Base-by-base conservation (phyloP, 2,797 vertebrate genomes). In the Alcedo atthis region DNA sequence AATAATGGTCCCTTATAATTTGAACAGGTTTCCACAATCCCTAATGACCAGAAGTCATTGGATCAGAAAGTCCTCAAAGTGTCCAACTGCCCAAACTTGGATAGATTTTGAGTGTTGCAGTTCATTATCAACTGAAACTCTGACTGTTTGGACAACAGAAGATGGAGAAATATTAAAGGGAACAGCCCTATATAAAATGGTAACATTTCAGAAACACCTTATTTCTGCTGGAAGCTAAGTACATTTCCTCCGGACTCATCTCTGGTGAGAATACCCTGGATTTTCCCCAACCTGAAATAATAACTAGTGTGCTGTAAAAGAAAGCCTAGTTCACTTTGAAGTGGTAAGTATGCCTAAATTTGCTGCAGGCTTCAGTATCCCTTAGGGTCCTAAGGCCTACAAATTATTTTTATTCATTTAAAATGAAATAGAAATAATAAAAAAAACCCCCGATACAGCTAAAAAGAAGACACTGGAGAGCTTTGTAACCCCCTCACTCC, bases 321-420 rank as follows among this genome's bases (percentile, higher is more conserved):
- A 92, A 91, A 92, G 46, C 42, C 46, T 62, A 71, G 49, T 9
- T 89, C 78, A 91, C 88, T 92, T 87, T 92, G 90, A 96, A 94
- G 90, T 92, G 58, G 58, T 91, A 92, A 92, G 68, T 66, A 85
- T 46, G 49, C 88, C 90, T 85, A 87, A 90, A 85, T 75, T 89
- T 92, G 73, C 90, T 87, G n/a, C 69, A 87, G 84, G 88, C 46
- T 78, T 89, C 69, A 45, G 62, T 63, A 83, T 21, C 73, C 58
- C 55, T 87, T 69, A 83, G 88, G 63, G 81, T 87, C 48, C 35
- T 37, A 81, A 82, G 61, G 43, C 43, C 71, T 94, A 78, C 64
- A 87, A 75, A 92, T 85, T 81, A 89, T 87, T 93, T 93, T 90
- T 93, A 92, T 75, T 94, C 51, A 83, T 89, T 94, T 90, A 55